Conservation (phyloP, 2,797 vertebrate genomes). For the Gymnopithys bicolor region DNA sequence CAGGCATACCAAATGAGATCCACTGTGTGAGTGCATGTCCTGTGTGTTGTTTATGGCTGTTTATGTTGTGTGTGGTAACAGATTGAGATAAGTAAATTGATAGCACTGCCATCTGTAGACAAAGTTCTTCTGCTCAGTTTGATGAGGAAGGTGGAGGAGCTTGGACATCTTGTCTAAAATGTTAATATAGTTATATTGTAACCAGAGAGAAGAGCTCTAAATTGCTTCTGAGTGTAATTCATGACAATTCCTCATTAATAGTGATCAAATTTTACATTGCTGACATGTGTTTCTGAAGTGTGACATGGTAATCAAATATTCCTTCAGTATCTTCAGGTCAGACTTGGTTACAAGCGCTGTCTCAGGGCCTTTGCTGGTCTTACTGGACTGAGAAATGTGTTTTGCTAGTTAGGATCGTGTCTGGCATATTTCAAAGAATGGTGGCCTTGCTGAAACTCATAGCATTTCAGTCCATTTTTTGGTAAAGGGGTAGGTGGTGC, state of each 20-base stretch:
- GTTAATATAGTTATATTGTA: background rate
- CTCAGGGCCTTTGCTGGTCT: background rate
- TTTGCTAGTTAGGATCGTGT: background rate
- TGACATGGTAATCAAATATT: background rate
- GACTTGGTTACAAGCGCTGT: background rate
- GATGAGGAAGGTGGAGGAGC: background rate
- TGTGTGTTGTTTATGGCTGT: background rate
- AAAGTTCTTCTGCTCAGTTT: background rate
- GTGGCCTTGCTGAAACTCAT: background rate
- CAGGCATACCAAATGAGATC: constrained; percentile 11
- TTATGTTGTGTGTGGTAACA: constrained; percentile 16
- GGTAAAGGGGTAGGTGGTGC: background rate
- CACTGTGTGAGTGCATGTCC: background rate
- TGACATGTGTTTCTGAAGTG: background rate
- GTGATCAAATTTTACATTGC: background rate
- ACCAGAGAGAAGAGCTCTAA: background rate
- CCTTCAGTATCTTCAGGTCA: background rate
- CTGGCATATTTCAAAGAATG: background rate
- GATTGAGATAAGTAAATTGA: background rate
- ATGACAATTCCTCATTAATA: background rate
- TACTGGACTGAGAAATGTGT: background rate
- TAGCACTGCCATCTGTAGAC: background rate
- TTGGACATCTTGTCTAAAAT: background rate
- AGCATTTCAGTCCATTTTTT: background rate
- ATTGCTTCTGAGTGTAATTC: background rate